These are phyloP conservation scores for Antechinus flavipes DNA, from an alignment of 2,113 vertebrate species.

Conservation along the genomic window DNA sequence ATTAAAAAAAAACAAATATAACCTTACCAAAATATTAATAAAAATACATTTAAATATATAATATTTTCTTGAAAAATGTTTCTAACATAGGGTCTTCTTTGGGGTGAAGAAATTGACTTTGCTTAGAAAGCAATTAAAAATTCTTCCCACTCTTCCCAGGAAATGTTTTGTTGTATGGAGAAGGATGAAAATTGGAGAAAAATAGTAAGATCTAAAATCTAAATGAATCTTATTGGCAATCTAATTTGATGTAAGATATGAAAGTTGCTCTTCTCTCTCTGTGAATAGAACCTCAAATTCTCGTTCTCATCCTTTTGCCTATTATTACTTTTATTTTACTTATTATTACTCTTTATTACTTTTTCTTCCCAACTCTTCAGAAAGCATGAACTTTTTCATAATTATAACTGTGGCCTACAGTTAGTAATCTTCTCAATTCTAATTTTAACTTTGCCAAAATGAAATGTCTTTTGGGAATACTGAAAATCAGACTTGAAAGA, in stretches of 20 bases:
- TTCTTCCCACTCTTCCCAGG: background rate
- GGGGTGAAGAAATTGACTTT: background rate
- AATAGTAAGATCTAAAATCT: background rate
- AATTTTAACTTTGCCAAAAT: background rate
- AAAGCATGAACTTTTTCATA: constrained; percentile 1
- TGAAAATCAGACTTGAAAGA: constrained; percentile 22
- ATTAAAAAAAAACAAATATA: no score
- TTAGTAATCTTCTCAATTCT: background rate
- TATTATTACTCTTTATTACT: background rate
- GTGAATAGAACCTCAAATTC: background rate
- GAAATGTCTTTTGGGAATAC: background rate
- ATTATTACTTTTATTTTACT: background rate
- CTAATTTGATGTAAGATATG: background rate
- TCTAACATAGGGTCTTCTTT: background rate
- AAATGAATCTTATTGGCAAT: background rate
- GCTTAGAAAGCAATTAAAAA: background rate
- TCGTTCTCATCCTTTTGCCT: constrained; percentile 11
- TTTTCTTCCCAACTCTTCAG: background rate
- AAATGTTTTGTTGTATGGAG: background rate
- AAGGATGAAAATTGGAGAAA: background rate
- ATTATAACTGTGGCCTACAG: background rate
- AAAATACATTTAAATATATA: background rate
- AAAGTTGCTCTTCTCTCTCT: background rate
- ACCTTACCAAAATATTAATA: background rate
- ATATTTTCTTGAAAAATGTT: background rate